phyloP scores from a whole-genome alignment of 2,888 invertebrate species.

The Tinea semifulvella region DNA sequence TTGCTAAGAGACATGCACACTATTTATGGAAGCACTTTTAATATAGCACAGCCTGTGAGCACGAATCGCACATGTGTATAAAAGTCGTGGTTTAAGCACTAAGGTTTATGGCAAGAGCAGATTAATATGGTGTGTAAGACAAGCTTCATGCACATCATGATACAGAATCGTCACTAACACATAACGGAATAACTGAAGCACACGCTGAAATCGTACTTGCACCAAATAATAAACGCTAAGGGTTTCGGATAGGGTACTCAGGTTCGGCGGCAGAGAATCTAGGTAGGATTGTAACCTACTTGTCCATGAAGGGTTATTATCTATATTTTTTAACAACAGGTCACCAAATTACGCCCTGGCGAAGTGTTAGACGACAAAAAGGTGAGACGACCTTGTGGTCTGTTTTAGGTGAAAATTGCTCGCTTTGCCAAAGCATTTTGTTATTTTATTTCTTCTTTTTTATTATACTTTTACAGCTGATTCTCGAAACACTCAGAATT shows the following conservation, averaged over 20 bases:
- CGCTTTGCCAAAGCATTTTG: slow-evolving; percentile 64
- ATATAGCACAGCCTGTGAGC: slow-evolving; percentile 60
- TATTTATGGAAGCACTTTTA: slow-evolving; percentile 26
- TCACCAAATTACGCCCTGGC: slow-evolving; percentile 92
- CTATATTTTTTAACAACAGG: slow-evolving; percentile 68
- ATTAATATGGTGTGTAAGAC: slow-evolving; percentile 30
- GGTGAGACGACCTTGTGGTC: slow-evolving; percentile 76
- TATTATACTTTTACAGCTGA: slow-evolving; percentile 22
- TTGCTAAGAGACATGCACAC: slow-evolving; percentile 44
- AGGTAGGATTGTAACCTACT: slow-evolving; percentile 34
- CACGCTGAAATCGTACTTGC: slow-evolving; percentile 26
- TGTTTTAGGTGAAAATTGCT: slow-evolving; percentile 61
- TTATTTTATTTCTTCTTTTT: slow-evolving; percentile 32
- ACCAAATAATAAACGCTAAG: slow-evolving; percentile 40
- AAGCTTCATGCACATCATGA: slow-evolving; percentile 33
- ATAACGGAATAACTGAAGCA: slow-evolving; percentile 30
- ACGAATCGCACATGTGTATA: slow-evolving; percentile 48
- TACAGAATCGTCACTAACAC: slow-evolving; percentile 47
- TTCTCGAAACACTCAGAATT: neutral
- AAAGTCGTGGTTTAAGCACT: slow-evolving; percentile 20
- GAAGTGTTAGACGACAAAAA: slow-evolving; percentile 94
- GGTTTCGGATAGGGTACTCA: slow-evolving; percentile 30
- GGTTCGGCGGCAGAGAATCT: slow-evolving; percentile 61
- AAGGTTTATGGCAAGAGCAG: slow-evolving; percentile 3
- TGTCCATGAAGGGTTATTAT: slow-evolving; percentile 41